phyloP scores from a whole-genome alignment of 2,797 vertebrate genomes.

The Sparidentex hasta region DNA sequence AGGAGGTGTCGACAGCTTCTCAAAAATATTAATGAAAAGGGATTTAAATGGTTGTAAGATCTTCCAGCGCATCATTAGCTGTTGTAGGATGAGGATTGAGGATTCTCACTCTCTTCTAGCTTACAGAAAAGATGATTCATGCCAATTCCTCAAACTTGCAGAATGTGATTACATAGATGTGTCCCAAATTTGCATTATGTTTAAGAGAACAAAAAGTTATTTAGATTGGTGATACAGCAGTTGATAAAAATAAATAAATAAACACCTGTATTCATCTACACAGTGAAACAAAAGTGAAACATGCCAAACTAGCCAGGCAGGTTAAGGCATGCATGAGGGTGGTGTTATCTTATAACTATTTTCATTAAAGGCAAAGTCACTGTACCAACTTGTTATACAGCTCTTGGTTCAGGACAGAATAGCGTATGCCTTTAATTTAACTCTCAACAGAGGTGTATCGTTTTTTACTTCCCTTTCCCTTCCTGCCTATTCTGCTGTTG shows the following conservation, averaged over 20 bases:
- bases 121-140: no score
- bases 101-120: no score
- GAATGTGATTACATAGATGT: no score
- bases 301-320: neutral
- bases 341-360: neutral
- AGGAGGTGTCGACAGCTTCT: no score
- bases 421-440: constrained; percentile 7
- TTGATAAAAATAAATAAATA: neutral
- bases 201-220: no score
- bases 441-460: fast-evolving
- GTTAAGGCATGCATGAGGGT: fast-evolving
- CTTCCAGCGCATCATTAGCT: no score
- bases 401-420: neutral
- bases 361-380: constrained; percentile 22
- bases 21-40: no score
- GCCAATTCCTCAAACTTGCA: no score
- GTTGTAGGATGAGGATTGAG: no score
- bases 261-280: neutral
- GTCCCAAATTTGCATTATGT: no score
- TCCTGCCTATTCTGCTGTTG: neutral
- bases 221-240: no score
- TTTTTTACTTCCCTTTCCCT: neutral
- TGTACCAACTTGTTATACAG: neutral
- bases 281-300: neutral
- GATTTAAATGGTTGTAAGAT: neutral